Evolutionary conservation across 2,113 vertebrate species (phyloP).

Genomic region (Andinoacara biseriatus): DNA sequence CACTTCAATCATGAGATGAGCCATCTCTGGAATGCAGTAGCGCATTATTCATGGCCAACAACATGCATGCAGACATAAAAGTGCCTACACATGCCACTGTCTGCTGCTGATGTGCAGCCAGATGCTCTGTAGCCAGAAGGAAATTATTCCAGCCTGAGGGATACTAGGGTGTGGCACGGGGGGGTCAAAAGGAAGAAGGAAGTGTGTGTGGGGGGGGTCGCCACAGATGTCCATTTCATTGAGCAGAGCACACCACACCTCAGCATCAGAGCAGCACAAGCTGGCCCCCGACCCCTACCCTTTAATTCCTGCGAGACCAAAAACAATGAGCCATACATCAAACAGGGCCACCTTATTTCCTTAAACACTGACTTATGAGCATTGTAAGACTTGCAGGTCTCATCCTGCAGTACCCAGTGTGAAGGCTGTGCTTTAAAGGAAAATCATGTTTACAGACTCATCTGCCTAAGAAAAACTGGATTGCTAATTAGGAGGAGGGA

Average conservation of each 20-base stretch:
- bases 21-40: conserved; percentile 61
- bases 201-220: conserved; percentile 23
- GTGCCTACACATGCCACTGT: conserved; percentile 39
- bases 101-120: conserved; percentile 46
- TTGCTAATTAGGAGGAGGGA: conserved; percentile 46
- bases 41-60: conserved; percentile 49
- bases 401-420: background rate
- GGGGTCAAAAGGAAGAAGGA: conserved; percentile 12
- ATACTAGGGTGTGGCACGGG: conserved; percentile 53
- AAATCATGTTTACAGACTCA: background rate
- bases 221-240: conserved; percentile 36
- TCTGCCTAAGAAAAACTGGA: background rate
- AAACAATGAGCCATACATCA: conserved; percentile 57
- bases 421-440: background rate
- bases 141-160: conserved; percentile 64
- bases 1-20: conserved; percentile 35
- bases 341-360: conserved; percentile 11
- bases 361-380: background rate
- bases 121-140: conserved; percentile 49
- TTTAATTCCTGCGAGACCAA: conserved; percentile 45
- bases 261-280: conserved; percentile 40
- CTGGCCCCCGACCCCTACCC: conserved; percentile 48
- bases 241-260: conserved; percentile 46
- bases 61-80: conserved; percentile 19
- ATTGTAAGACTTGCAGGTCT: background rate